Base-by-base conservation (phyloP, 2,113 vertebrate genomes). In the Prunella fulvescens region DNA sequence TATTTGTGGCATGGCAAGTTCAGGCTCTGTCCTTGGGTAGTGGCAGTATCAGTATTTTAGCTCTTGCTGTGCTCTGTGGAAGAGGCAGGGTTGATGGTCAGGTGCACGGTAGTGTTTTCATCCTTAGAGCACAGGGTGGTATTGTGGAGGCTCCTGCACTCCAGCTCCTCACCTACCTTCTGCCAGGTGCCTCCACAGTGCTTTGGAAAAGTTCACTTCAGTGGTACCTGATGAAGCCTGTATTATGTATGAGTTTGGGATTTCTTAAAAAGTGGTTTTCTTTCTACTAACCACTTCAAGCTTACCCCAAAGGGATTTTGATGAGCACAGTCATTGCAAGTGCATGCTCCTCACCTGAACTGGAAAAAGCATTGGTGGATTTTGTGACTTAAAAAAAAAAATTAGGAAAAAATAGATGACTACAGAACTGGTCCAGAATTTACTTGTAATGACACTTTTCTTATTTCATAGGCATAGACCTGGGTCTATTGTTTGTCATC, bases 91-190 rank as follows among this genome's bases (percentile, higher is more conserved):
- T 6, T 64, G 56, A 39, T 57, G 28, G 12, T 64, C 13, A 67
- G 37, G 15, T 3, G 20, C 7, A 7, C 0, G 0, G 16, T 4
- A 25, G 25, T 2, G 3, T 53, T 93, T 70, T 81, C 12, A 20
- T 50, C 24, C 33, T 81, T 16, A 28, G 47, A 48, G 4, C 12
- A 15, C 1, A 4, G 12, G 37, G 23, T 12, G 10, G 3, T n/a
- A n/a, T n/a, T n/a, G n/a, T 53, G 19, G 16, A 61, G 23, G 10
- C 2, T 72, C 8, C 37, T 60, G 71, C n/a, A 26, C 31, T 17
- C 33, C 31, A 51, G 13, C 28, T 80, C 25, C 70, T 85, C 8
- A 42, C 13, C 16, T 37, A 1, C 14, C 11, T 60, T 35, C 45
- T 79, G 22, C 48, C n/a, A 47, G 23, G 8, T 67, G 11, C 23